Percentiles rank a stretch among this genome's conserved stretches.
Conservation (phyloP, 2,888 invertebrate species). For the Tetanocera ferruginea region DNA sequence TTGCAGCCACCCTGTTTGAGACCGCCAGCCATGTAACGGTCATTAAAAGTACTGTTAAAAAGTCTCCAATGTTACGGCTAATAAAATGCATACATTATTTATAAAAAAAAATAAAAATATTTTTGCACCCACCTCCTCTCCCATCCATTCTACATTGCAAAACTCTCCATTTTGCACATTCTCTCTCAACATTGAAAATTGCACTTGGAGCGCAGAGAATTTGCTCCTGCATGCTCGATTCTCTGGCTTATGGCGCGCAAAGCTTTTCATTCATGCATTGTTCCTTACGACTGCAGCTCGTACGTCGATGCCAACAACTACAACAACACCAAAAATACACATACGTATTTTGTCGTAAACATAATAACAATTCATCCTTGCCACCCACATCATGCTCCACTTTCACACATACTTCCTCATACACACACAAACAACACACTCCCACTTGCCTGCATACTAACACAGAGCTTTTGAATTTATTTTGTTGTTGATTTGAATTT, state of each 20-base stretch:
- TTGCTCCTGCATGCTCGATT: too few species aligned
- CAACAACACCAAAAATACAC: neutral
- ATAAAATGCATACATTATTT: conserved; percentile 5
- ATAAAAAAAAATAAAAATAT: too few species aligned
- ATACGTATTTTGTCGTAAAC: conserved; percentile 19
- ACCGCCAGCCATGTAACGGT: neutral
- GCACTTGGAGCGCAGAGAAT: too few species aligned
- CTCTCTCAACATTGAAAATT: neutral
- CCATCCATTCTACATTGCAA: neutral
- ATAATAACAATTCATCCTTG: neutral
- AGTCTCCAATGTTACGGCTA: conserved; percentile 12
- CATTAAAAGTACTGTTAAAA: neutral
- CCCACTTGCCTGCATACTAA: neutral
- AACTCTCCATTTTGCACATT: neutral
- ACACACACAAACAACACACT: neutral
- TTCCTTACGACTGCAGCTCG: neutral
- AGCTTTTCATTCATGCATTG: conserved; percentile 30
- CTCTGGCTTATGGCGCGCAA: neutral
- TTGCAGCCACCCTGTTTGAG: neutral
- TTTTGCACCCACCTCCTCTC: neutral
- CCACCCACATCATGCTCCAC: neutral
- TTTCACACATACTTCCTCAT: neutral
- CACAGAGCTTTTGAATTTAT: neutral
- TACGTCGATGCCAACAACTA: neutral
- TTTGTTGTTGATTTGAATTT: conserved; percentile 3